Conservation (phyloP, 2,113 vertebrate species). For the Nothocercus julius region DNA sequence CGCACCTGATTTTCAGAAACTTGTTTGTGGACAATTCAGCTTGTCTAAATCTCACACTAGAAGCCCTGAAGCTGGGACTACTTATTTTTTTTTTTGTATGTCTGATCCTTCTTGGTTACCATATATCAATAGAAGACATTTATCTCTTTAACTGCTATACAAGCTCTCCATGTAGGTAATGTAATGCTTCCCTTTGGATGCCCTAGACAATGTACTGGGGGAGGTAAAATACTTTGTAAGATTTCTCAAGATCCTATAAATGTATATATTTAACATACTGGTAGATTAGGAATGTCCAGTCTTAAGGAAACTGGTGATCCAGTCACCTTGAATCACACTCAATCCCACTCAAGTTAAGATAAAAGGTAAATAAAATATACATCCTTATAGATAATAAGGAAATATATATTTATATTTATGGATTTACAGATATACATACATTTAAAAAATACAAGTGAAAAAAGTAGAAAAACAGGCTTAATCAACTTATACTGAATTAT, state of each 20-base stretch:
- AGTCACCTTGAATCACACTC: neutral
- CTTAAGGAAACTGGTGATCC: neutral
- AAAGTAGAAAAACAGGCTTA: neutral
- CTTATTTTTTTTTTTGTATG: neutral
- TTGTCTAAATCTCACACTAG: neutral
- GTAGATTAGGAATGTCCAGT: neutral
- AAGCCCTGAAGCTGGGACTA: neutral
- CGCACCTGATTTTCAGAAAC: neutral
- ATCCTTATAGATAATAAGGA: neutral
- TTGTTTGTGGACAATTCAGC: neutral
- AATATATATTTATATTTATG: neutral
- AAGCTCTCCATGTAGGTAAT: neutral
- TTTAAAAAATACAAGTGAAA: neutral
- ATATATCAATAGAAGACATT: neutral
- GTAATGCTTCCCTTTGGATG: neutral
- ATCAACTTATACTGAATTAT: neutral
- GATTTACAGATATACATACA: neutral
- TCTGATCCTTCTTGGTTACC: neutral
- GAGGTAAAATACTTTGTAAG: neutral
- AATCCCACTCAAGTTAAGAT: neutral
- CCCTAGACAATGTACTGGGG: neutral
- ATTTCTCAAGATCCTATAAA: neutral
- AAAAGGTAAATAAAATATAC: neutral
- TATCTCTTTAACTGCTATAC: neutral
- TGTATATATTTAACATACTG: neutral